phyloP scores from a whole-genome alignment of 2,797 vertebrate species.

The Hafferia zeledoni region DNA sequence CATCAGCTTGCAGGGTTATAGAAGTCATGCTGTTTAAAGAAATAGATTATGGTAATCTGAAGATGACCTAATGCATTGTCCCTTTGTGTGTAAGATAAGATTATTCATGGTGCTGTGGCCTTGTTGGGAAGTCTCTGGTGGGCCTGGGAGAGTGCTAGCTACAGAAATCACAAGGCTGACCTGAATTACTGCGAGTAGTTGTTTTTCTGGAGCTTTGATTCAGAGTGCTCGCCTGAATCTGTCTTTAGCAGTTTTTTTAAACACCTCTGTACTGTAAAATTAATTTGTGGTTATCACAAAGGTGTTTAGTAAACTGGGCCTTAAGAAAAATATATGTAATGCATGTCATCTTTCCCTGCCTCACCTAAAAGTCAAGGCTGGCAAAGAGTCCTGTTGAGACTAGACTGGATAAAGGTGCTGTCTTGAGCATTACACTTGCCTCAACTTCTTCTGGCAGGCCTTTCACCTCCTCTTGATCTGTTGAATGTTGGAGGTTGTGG shows the following conservation, averaged over 20 bases:
- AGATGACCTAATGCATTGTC: constrained; percentile 1
- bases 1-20: background rate
- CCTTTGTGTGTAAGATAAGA: background rate
- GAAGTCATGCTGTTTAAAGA: background rate
- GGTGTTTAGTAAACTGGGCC: background rate
- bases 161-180: background rate
- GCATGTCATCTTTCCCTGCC: background rate
- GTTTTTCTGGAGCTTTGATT: background rate
- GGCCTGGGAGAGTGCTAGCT: background rate
- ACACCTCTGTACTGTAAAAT: background rate
- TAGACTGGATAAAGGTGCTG: background rate
- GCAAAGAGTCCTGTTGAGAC: background rate
- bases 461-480: background rate
- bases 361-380: background rate
- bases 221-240: background rate
- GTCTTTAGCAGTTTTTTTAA: background rate
- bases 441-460: background rate
- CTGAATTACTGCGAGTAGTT: background rate
- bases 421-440: background rate
- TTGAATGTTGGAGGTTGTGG: background rate
- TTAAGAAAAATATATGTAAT: background rate
- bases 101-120: background rate
- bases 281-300: background rate
- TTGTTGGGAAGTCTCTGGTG: constrained; percentile 19
- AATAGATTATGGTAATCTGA: background rate